A percentile compares a stretch with the other conserved stretches of the same genome.
These are phyloP conservation scores for Scelioninae gen. 1 DNA, from an alignment of 2,888 invertebrate genomes.

Conservation along the genomic window DNA sequence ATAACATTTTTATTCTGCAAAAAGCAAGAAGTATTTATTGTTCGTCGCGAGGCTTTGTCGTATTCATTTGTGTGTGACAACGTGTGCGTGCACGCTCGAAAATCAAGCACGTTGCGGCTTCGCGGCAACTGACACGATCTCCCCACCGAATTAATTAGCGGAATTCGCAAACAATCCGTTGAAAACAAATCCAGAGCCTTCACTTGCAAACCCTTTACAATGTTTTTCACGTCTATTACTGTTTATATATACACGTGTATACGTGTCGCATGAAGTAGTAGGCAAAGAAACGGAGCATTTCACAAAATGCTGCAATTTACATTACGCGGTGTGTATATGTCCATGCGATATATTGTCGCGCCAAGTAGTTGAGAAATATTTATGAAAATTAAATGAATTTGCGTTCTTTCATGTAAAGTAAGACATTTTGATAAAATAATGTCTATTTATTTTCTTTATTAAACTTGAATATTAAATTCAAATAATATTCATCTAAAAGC, in stretches of 20 bases:
- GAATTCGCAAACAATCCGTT: constrained; percentile 71
- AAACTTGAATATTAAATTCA: constrained; percentile 3
- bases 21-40: constrained; percentile 52
- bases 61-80: constrained; percentile 28
- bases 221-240: constrained; percentile 63
- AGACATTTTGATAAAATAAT: constrained; percentile 21
- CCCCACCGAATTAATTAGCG: constrained; percentile 71
- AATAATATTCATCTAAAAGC: not conserved
- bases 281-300: constrained; percentile 52
- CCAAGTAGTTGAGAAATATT: constrained; percentile 40
- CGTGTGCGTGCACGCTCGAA: constrained; percentile 36
- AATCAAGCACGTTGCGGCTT: constrained; percentile 55
- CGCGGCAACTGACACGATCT: constrained; percentile 65
- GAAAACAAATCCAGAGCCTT: constrained; percentile 66
- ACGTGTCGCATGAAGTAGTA: constrained; percentile 37
- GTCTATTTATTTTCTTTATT: constrained; percentile 13
- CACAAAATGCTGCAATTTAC: constrained; percentile 46
- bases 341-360: constrained; percentile 40
- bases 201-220: constrained; percentile 59
- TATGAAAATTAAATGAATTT: constrained; percentile 50
- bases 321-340: constrained; percentile 34
- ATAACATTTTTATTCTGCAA: constrained; percentile 27
- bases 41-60: constrained; percentile 38
- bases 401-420: constrained; percentile 1
- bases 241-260: constrained; percentile 47